phyloP scores from a whole-genome alignment of 2,888 invertebrate species.

The Aphrophora alni region DNA sequence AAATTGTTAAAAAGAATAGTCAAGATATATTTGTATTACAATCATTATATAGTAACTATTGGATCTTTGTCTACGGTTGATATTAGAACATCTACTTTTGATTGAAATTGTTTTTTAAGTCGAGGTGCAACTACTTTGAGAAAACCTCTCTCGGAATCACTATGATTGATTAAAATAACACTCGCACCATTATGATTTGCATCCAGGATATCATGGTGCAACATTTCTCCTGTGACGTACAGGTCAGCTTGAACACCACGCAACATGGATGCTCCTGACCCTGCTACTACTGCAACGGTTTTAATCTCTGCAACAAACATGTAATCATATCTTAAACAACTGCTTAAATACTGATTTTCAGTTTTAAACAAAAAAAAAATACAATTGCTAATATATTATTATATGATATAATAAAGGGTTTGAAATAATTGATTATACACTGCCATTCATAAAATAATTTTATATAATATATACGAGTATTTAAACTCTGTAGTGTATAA shows the following conservation, averaged over 20 bases:
- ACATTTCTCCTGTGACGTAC: constrained; percentile 92
- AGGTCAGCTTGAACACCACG: constrained; percentile 76
- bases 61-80: constrained; percentile 82
- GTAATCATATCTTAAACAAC: not conserved
- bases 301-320: constrained; percentile 59
- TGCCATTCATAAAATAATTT: no score
- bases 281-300: constrained; percentile 85
- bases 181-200: constrained; percentile 72
- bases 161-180: constrained; percentile 85
- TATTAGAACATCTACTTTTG: constrained; percentile 64
- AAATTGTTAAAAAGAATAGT: no score
- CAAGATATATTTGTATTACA: no score
- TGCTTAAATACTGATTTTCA: not conserved
- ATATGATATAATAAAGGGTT: not conserved
- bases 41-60: constrained; percentile 57
- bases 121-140: constrained; percentile 64
- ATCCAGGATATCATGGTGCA: constrained; percentile 91
- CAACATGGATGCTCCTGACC: constrained; percentile 83
- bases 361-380: not conserved
- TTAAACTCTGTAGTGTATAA: no score
- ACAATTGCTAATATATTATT: not conserved
- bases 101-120: constrained; percentile 52
- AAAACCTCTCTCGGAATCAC: constrained; percentile 92
- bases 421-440: no score
- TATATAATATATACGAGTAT: no score